phyloP scores from a whole-genome alignment of 1,140 invertebrate genomes.

The Hydropsyche tenuis region DNA sequence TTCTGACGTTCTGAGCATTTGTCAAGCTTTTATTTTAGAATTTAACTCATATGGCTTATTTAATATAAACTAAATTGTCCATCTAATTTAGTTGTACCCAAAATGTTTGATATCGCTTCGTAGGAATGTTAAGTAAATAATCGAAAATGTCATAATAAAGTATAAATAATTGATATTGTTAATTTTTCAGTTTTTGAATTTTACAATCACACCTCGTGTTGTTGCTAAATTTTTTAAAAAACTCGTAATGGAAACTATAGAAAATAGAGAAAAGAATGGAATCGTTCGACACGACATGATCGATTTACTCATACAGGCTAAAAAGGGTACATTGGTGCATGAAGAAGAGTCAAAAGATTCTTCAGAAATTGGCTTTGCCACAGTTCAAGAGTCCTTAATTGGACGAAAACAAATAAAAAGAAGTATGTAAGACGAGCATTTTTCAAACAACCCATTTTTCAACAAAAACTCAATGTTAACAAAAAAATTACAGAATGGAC shows the following conservation, averaged over 20 bases:
- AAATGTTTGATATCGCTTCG: too few relatives aligned
- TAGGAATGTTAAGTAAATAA: too few relatives aligned
- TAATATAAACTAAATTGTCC: too few relatives aligned
- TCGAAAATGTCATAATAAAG: too few relatives aligned
- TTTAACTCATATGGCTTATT: too few relatives aligned
- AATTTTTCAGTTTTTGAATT: neutral
- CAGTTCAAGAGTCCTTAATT: slow-evolving; percentile 56
- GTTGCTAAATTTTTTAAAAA: slow-evolving; percentile 52
- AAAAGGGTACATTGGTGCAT: slow-evolving; percentile 51
- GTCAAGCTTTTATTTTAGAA: too few relatives aligned
- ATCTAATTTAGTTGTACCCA: too few relatives aligned
- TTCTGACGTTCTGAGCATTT: too few relatives aligned
- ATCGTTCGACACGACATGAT: slow-evolving; percentile 63
- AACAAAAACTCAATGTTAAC: neutral
- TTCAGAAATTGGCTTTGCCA: slow-evolving; percentile 59
- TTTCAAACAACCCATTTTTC: neutral
- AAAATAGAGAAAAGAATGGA: slow-evolving; percentile 58
- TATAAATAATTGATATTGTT: too few relatives aligned
- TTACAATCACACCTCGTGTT: neutral
- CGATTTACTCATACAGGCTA: slow-evolving; percentile 62
- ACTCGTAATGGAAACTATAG: slow-evolving; percentile 60
- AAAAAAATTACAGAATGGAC: slow-evolving; percentile 43
- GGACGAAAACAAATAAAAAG: slow-evolving; percentile 42
- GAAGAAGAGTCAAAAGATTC: slow-evolving; percentile 47
- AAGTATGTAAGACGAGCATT: neutral